phyloP scores from a whole-genome alignment of 2,888 invertebrate species.

The Drosophila kuntzei region DNA sequence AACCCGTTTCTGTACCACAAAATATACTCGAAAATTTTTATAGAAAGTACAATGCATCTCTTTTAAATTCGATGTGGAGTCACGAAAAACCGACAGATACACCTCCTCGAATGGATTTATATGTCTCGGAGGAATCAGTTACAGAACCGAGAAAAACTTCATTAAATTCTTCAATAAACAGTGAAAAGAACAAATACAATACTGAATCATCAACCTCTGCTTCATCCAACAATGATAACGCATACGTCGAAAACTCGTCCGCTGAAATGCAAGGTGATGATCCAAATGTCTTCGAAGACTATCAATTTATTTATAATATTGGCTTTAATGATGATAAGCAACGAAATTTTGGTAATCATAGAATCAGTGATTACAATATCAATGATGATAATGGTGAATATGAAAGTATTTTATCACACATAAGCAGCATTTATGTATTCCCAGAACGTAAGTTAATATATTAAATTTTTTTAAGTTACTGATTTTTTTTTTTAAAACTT shows the following conservation, averaged over 20 bases:
- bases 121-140: constrained; percentile 9
- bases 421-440: constrained; percentile 84
- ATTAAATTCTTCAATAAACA: not conserved
- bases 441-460: constrained; percentile 82
- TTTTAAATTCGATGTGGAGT: constrained; percentile 22
- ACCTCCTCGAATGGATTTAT: constrained; percentile 15
- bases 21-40: constrained; percentile 86
- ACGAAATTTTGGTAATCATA: not conserved
- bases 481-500: not conserved
- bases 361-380: constrained; percentile 12
- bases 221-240: not conserved
- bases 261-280: constrained; percentile 76
- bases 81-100: constrained; percentile 10
- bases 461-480: too few species aligned
- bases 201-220: not conserved
- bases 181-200: not conserved
- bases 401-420: constrained; percentile 78
- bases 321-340: constrained; percentile 14
- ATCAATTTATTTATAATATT: constrained; percentile 32
- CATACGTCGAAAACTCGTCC: constrained; percentile 28
- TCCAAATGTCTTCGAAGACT: constrained; percentile 45
- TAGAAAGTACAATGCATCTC: constrained; percentile 73
- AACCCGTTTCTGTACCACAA: constrained; percentile 87
- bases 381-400: constrained; percentile 45
- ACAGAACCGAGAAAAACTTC: not conserved